Evolutionary conservation across 2,888 invertebrate species (phyloP), one percentile per base, ranked within the genome.

Genomic region (Diarsia rubi): DNA sequence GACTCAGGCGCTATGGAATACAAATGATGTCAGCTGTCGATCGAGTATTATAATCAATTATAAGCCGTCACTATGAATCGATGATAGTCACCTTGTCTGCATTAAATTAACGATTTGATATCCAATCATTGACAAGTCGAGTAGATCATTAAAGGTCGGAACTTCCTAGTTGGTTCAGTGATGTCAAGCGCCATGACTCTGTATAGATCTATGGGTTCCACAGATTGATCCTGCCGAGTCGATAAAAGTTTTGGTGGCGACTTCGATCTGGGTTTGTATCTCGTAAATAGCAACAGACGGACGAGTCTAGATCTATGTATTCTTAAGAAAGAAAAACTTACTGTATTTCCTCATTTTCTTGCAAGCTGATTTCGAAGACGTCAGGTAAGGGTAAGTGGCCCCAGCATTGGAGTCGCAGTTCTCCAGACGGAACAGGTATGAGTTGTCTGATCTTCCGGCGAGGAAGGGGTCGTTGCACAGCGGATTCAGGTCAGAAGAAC

Each of bases 391-490:
- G 88, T 95, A 96, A 49, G 95, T 94, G 19, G 95, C 95, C 2
- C 95, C 96, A 27, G 95, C 92, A 80, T 95, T 95, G 1, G 96
- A 92, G 82, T 97, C 95, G 78, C 97, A 97, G 92, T 97, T 96
- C 87, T 96, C 96, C 69, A 97, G 87, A 11, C 94, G 91, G 91
- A 95, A 95, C 45, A 94, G 90, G 84, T 96, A 96, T 19, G 95
- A 93, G 89, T 95, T 95, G 84, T 97, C 95, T 31, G 95, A 91
- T 54, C 95, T 93, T 42, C 96, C 96, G n/a, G 96, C 96, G 89
- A 97, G 97, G 97, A 98, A 98, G 69, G 98, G 98, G 92, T 98
- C 98, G 65, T 97, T 97, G 93, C 98, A 98, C 86, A 97, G 97
- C 16, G 97, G 97, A 84, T 98, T 98, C 88, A 97, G 94, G 88